These are phyloP conservation scores for Meteorus sp. DNA, from an alignment of 1,140 invertebrate genomes.

Conservation along the genomic window DNA sequence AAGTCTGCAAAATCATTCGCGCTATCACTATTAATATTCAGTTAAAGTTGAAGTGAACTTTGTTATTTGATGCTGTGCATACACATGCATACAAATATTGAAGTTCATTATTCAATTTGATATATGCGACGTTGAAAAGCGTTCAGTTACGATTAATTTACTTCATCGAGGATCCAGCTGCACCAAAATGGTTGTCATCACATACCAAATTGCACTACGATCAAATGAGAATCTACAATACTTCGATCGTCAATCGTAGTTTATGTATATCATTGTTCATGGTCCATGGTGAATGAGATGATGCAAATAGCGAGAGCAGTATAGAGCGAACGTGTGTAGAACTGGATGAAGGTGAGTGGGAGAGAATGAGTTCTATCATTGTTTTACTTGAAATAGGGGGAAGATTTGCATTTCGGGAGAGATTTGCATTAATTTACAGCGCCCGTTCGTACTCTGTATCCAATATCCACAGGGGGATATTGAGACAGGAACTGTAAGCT, in stretches of 20 bases:
- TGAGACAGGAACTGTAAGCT: conserved; percentile 22
- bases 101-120: conserved; percentile 2
- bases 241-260: conserved; percentile 9
- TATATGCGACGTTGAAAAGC: conserved; percentile 5
- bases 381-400: conserved; percentile 8
- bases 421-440: conserved; percentile 26
- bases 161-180: neutral
- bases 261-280: conserved; percentile 18
- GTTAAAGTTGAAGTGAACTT: neutral
- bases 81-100: neutral
- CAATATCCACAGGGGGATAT: conserved; percentile 26
- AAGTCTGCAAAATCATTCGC: no score
- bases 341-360: no score
- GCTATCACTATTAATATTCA: neutral
- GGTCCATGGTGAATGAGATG: neutral
- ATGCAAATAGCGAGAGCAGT: neutral
- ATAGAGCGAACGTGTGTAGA: no score
- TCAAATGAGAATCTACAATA: conserved; percentile 2
- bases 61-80: neutral
- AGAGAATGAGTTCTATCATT: no score
- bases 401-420: conserved; percentile 18
- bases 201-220: neutral
- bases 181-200: conserved; percentile 9
- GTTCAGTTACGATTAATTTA: conserved; percentile 9
- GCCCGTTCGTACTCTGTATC: conserved; percentile 13